Evolutionary conservation across 2,888 invertebrate species (phyloP).

Genomic region (Steinernema carpocapsae): DNA sequence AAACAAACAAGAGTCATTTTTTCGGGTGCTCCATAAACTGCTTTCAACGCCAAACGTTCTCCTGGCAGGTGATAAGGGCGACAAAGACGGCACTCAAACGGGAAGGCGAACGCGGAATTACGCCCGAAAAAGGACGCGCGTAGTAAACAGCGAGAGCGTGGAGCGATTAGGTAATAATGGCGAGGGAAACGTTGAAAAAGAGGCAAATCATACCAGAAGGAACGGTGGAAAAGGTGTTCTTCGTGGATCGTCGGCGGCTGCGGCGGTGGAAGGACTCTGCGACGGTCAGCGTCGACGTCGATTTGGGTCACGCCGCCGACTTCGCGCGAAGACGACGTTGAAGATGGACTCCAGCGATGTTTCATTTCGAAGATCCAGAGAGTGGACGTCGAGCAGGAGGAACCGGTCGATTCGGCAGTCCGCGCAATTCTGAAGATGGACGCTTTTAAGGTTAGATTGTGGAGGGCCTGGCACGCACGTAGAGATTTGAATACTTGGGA

Average conservation of each 20-base stretch:
- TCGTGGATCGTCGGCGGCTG: conserved; percentile 8
- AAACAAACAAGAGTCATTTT: conserved; percentile 23
- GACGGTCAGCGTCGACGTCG: conserved; percentile 13
- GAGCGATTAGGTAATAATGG: neutral
- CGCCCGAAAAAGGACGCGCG: conserved; percentile 27
- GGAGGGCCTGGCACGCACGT: too few species aligned
- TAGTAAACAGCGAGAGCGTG: conserved; percentile 8
- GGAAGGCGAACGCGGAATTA: neutral
- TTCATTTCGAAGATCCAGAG: conserved; percentile 22
- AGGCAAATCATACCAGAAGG: conserved; percentile 13
- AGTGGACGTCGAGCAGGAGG: neutral
- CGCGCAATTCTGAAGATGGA: conserved; percentile 4
- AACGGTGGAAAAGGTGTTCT: neutral
- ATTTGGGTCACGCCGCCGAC: conserved; percentile 35
- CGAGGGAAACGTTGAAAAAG: neutral
- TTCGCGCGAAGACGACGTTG: conserved; percentile 27
- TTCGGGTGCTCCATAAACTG: neutral
- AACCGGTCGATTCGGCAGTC: conserved; percentile 31
- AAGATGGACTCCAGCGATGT: conserved; percentile 34
- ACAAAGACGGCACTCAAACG: neutral
- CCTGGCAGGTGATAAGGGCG: neutral
- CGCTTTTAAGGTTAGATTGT: neutral
- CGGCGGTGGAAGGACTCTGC: conserved; percentile 17
- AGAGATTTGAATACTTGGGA: too few species aligned
- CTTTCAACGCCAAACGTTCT: conserved; percentile 2